Percentiles rank a stretch among this genome's conserved stretches.
phyloP scores from a whole-genome alignment of 2,797 vertebrate genomes.

The Cottoperca gobio region DNA sequence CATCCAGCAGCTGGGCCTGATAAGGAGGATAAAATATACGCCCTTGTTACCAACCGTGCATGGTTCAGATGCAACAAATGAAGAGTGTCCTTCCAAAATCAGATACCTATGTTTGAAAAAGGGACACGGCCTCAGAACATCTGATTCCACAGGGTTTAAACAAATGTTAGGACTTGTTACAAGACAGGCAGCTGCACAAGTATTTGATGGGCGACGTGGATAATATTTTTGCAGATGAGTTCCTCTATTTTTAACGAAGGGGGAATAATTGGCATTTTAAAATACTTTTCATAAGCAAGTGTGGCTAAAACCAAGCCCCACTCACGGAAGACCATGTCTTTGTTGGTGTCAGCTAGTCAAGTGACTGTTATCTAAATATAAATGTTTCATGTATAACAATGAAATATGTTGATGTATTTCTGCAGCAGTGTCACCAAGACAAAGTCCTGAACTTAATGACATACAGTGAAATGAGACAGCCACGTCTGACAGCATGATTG shows the following conservation, averaged over 20 bases:
- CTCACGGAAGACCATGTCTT: background rate
- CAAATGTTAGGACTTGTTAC: background rate
- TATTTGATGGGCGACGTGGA: background rate
- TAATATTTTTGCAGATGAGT: background rate
- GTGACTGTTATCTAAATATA: constrained; percentile 6
- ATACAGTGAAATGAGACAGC: constrained; percentile 65
- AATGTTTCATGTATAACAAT: constrained; percentile 18
- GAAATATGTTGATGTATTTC: constrained; percentile 36
- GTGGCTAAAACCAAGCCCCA: background rate
- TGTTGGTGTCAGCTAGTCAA: constrained; percentile 19
- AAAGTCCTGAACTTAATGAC: constrained; percentile 75
- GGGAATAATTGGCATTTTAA: background rate
- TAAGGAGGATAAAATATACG: constrained; percentile 45
- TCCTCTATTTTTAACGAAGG: background rate
- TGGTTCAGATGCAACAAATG: constrained; percentile 36
- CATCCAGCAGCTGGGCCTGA: constrained; percentile 40
- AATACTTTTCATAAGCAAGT: background rate
- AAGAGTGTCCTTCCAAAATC: constrained; percentile 16
- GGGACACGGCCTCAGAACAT: constrained; percentile 22
- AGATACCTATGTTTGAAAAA: constrained; percentile 43
- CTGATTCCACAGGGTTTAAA: constrained; percentile 14
- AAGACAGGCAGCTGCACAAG: background rate
- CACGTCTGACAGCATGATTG: constrained; percentile 67
- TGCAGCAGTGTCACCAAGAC: constrained; percentile 44
- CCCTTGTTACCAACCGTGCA: constrained; percentile 45